Conservation (phyloP, 2,888 invertebrate genomes). For the Plutella xylostella region DNA sequence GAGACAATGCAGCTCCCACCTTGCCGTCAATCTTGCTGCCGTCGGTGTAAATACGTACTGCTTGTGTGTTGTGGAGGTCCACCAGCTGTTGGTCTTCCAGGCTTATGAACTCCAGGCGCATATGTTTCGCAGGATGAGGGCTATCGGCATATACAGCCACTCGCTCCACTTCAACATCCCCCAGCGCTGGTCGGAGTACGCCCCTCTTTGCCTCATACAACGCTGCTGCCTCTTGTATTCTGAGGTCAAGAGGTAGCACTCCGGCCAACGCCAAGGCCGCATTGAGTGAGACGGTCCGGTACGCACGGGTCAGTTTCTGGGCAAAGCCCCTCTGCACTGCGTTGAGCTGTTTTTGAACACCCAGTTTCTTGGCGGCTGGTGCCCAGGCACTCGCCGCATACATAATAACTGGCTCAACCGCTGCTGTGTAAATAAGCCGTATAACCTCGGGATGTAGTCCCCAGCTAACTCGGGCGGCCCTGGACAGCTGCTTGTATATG, state of each 20-base stretch:
- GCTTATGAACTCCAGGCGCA: neutral
- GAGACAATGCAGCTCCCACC: conserved; percentile 5
- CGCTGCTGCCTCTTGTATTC: neutral
- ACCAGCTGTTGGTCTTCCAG: neutral
- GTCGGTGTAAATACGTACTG: neutral
- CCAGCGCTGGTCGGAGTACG: neutral
- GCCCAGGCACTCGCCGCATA: conserved; percentile 12
- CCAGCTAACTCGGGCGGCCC: conserved; percentile 6
- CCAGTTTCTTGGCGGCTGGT: neutral
- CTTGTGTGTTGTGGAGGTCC: neutral
- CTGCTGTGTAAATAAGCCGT: conserved; percentile 7
- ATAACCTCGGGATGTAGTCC: conserved; percentile 11
- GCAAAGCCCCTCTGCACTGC: neutral
- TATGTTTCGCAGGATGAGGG: neutral
- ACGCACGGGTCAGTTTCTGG: neutral
- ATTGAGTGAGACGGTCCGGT: conserved; percentile 7
- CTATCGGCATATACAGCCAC: neutral
- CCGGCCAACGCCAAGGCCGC: conserved; percentile 2
- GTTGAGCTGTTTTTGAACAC: neutral
- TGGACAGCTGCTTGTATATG: conserved; percentile 7
- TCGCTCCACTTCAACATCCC: neutral
- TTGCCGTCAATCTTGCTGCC: conserved; percentile 6
- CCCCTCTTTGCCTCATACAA: conserved; percentile 1
- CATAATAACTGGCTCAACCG: conserved; percentile 9
- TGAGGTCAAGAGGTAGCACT: conserved; percentile 7